Percentiles rank a stretch among this genome's conserved stretches.
Conservation (phyloP, 2,797 vertebrate species). For the Phyllotis vaccarum region DNA sequence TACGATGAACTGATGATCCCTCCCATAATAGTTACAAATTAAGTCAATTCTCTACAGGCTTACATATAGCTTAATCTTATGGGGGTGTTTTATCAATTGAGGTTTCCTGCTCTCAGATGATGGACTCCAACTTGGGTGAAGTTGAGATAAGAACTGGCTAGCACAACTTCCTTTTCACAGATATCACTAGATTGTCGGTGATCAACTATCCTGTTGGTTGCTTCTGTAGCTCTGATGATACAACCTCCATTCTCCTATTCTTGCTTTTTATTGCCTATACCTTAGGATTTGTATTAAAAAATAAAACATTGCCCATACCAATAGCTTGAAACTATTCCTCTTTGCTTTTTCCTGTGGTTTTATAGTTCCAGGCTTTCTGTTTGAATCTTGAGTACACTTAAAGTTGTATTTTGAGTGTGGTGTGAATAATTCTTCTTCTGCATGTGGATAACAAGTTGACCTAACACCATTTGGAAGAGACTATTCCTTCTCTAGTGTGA, state of each 20-base stretch:
- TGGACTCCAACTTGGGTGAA: neutral
- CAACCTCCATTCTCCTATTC: neutral
- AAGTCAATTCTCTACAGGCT: neutral
- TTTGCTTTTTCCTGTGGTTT: neutral
- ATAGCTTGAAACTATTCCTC: neutral
- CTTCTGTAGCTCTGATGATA: neutral
- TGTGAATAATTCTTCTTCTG: neutral
- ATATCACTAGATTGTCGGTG: neutral
- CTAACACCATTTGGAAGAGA: neutral
- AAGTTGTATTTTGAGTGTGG: neutral
- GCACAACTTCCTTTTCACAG: neutral
- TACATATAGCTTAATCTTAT: neutral
- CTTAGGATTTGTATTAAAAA: neutral
- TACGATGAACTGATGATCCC: neutral
- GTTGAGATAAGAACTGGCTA: neutral
- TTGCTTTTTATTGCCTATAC: neutral
- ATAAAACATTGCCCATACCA: neutral
- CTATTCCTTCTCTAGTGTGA: neutral
- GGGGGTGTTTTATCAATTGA: neutral
- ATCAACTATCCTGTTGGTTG: neutral
- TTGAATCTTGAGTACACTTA: neutral
- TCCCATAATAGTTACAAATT: neutral
- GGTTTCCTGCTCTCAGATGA: neutral
- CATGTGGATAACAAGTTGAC: neutral
- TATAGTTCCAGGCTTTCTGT: neutral